Conservation (phyloP, 2,888 invertebrate species). For the Podabrus alpinus region DNA sequence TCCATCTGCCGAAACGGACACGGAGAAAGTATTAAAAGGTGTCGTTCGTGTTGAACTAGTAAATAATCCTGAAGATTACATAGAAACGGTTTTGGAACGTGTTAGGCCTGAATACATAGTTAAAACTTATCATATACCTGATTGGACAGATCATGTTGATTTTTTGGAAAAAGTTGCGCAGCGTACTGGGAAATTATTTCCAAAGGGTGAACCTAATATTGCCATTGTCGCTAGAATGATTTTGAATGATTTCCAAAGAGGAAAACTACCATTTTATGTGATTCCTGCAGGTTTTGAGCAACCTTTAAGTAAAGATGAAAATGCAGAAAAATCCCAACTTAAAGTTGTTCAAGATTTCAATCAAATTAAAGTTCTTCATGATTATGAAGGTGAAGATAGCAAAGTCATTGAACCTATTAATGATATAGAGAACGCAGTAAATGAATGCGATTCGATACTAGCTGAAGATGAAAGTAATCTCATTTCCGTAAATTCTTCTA, state of each 20-base stretch:
- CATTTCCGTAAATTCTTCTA: conserved; percentile 37
- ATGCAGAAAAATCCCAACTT: conserved; percentile 55
- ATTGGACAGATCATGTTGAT: conserved; percentile 79
- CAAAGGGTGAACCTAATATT: conserved; percentile 96
- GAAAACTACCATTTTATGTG: conserved; percentile 94
- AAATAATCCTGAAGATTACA: conserved; percentile 93
- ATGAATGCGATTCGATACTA: conserved; percentile 28
- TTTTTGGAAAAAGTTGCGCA: conserved; percentile 91
- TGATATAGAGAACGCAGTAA: conserved; percentile 44
- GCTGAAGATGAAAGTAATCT: conserved; percentile 43
- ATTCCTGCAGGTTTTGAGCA: conserved; percentile 81
- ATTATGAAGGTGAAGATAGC: conserved; percentile 58
- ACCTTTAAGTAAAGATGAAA: conserved; percentile 58
- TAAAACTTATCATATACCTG: conserved; percentile 86
- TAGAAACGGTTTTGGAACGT: conserved; percentile 81
- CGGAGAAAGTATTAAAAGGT: conserved; percentile 93
- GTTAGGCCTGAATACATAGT: conserved; percentile 87
- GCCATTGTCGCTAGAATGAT: conserved; percentile 89
- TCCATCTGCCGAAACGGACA: conserved; percentile 93
- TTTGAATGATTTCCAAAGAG: conserved; percentile 98
- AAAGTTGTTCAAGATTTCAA: conserved; percentile 78
- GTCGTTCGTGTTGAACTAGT: conserved; percentile 96
- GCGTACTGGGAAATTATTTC: conserved; percentile 86
- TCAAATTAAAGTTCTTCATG: conserved; percentile 72
- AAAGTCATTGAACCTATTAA: conserved; percentile 62